Evolutionary conservation across 2,888 invertebrate species (phyloP), one percentile per base, ranked within the genome.

Genomic region (Caenorhabditis auriculariae): DNA sequence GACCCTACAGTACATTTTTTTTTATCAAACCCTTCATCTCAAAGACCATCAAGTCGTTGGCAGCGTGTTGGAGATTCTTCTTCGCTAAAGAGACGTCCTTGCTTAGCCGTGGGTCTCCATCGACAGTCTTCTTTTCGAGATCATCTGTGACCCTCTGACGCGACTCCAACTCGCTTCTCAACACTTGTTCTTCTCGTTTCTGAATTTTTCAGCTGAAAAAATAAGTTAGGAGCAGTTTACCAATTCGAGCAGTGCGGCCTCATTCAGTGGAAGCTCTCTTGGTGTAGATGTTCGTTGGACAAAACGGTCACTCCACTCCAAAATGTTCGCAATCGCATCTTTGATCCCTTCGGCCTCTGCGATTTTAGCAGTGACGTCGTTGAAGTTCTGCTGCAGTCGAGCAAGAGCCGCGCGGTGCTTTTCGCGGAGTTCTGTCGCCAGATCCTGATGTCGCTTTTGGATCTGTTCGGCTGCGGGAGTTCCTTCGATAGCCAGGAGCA

Each of bases 271-370:
- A 7, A 72, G 37, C n/a, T 59, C 58, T 17, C 56, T 46, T 23
- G 69, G 55, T 9, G 48, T 37, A 9, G 55, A 41, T 1, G 61
- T 65, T 28, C 44, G 43, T 24, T 52, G 37, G 7, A 58, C 60
- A 21, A 63, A 61, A 15, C 60, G 44, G 1, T 23, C 19, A 39
- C 60, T 59, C 70, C 70, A 73, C 12, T 27, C 45, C 15, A 54
- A 51, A 29, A 71, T 28, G 26, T 63, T 59, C n/a, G 38, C 42
- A 17, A 63, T 60, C 3, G 69, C 66, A 12, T 69, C 57, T 39
- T 61, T 65, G 19, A 71, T 62, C 17, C 69, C 73, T 58, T 73
- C 73, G 9, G 63, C 65, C 19, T 51, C 62, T 3, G 70, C 71
- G 32, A 62, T 54, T 17, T 65, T 45, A 0, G 62, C 56, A 0